Conservation (phyloP, 2,113 vertebrate genomes). For the Galbula dea region DNA sequence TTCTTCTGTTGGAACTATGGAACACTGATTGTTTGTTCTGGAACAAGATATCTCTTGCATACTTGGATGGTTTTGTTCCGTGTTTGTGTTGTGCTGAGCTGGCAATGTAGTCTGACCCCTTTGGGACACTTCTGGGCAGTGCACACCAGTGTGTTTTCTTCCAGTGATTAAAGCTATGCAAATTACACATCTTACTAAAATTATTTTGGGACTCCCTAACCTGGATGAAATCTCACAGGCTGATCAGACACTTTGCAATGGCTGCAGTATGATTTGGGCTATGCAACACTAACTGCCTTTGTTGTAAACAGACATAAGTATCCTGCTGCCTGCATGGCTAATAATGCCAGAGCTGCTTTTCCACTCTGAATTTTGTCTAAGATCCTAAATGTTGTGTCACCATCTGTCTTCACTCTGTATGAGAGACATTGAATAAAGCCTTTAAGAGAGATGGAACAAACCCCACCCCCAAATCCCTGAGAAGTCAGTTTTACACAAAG, state of each 20-base stretch:
- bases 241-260: not conserved
- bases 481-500: not conserved
- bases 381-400: not conserved
- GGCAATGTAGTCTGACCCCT: not conserved
- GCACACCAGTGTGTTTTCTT: not conserved
- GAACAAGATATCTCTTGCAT: not conserved
- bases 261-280: not conserved
- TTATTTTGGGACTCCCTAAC: not conserved
- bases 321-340: not conserved
- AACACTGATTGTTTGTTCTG: not conserved
- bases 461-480: not conserved
- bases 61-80: accelerated
- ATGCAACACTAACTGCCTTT: not conserved
- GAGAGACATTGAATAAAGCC: not conserved
- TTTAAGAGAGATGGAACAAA: not conserved
- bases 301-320: not conserved
- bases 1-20: not conserved
- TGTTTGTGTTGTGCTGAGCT: not conserved
- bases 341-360: not conserved
- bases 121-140: not conserved
- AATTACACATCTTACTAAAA: not conserved
- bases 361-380: not conserved
- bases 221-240: not conserved
- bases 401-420: not conserved
- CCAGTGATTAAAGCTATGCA: not conserved